Evolutionary conservation across 2,113 vertebrate genomes (phyloP).

Genomic region (Nematolebias whitei): DNA sequence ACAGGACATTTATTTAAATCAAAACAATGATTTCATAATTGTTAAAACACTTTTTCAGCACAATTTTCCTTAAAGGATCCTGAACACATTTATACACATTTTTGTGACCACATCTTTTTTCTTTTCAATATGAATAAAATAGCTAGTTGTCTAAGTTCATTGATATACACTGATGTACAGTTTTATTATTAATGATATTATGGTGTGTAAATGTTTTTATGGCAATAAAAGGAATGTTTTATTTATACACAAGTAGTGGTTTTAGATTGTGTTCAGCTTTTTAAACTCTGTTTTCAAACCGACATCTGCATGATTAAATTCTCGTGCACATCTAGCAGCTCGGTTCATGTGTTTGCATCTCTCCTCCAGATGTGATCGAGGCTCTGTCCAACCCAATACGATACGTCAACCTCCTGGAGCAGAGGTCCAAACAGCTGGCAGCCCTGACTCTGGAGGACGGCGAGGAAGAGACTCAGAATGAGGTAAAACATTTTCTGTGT

Average conservation of each 20-base stretch:
- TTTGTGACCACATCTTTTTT: too few relatives aligned
- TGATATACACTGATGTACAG: too few relatives aligned
- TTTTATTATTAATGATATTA: too few relatives aligned
- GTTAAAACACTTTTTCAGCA: neutral
- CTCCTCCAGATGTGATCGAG: slow-evolving; percentile 91
- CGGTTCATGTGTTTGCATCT: neutral
- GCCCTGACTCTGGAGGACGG: slow-evolving; percentile 93
- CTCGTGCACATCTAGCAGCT: slow-evolving; percentile 82
- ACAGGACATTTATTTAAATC: neutral
- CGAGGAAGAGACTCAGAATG: slow-evolving; percentile 89
- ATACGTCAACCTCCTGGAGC: slow-evolving; percentile 97
- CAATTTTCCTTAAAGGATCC: too few relatives aligned
- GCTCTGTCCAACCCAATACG: slow-evolving; percentile 97
- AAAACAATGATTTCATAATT: neutral
- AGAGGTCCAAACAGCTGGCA: slow-evolving; percentile 95
- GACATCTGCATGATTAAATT: neutral
- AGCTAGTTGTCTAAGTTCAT: too few relatives aligned
- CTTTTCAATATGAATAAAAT: too few relatives aligned
- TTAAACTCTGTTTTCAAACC: neutral
- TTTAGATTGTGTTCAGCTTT: too few relatives aligned
- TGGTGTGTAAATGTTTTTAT: too few relatives aligned
- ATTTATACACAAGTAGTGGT: too few relatives aligned
- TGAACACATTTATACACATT: too few relatives aligned
- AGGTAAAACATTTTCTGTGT: slow-evolving; percentile 73
- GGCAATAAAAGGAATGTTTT: too few relatives aligned